Evolutionary conservation across 2,113 vertebrate species (phyloP).

Genomic region (Argyrosomus japonicus): DNA sequence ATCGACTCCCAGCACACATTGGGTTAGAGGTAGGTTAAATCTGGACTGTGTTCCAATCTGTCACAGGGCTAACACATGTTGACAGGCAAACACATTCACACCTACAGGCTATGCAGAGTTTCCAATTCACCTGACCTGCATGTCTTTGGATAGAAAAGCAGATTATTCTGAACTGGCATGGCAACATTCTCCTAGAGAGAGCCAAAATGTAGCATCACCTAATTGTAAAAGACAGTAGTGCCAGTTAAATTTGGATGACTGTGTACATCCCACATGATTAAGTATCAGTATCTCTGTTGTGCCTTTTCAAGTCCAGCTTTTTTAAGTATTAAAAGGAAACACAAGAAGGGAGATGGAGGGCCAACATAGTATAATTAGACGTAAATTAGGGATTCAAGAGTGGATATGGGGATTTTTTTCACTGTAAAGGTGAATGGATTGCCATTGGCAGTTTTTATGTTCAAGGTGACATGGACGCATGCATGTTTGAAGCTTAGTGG

Average conservation of each 20-base stretch:
- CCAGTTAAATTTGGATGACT: neutral
- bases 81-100: constrained; percentile 34
- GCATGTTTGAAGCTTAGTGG: constrained; percentile 32
- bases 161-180: constrained; percentile 4
- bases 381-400: neutral
- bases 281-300: neutral
- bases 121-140: neutral
- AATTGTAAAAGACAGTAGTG: neutral
- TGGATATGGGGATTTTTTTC: neutral
- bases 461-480: constrained; percentile 23
- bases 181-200: neutral
- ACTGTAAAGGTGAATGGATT: constrained; percentile 9
- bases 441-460: constrained; percentile 14
- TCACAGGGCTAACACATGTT: constrained; percentile 1
- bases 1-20: neutral
- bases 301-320: neutral
- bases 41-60: neutral
- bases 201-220: neutral
- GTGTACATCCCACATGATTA: neutral
- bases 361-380: neutral
- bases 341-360: neutral
- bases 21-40: neutral
- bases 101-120: neutral
- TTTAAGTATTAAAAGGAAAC: neutral
- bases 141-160: constrained; percentile 7